Percentiles rank a stretch among this genome's conserved stretches.
phyloP scores from a whole-genome alignment of 2,113 vertebrate species.

The Dicerorhinus sumatrensis region DNA sequence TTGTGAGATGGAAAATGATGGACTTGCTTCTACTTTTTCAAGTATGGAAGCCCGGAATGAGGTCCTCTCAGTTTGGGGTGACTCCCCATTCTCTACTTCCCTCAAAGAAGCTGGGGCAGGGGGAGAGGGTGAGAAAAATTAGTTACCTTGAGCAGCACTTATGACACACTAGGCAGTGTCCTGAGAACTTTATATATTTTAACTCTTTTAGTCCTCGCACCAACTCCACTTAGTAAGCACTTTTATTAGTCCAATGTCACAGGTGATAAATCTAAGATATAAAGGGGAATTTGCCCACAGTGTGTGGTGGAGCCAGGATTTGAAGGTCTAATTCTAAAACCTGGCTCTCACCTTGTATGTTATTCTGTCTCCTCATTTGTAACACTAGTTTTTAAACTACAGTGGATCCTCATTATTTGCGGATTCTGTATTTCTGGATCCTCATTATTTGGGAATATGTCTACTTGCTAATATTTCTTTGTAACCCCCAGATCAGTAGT shows the following conservation, averaged over 20 bases:
- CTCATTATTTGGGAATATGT: neutral
- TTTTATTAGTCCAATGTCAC: neutral
- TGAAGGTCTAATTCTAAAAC: neutral
- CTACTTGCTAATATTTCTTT: neutral
- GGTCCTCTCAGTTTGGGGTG: neutral
- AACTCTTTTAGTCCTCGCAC: neutral
- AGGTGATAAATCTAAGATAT: neutral
- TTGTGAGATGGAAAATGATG: neutral
- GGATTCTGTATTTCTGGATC: neutral
- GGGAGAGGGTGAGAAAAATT: neutral
- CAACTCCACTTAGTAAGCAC: neutral
- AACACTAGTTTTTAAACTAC: neutral
- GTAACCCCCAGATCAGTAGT: no score
- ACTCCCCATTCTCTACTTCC: neutral
- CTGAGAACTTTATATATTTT: neutral
- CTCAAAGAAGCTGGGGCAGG: neutral
- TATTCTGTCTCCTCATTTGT: neutral
- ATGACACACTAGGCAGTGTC: neutral
- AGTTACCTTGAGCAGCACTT: neutral
- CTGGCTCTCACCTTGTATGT: neutral
- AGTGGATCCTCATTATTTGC: neutral
- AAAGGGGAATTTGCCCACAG: neutral
- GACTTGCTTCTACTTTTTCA: neutral
- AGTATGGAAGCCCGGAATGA: neutral
- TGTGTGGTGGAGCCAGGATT: neutral